Conservation (phyloP, 2,113 vertebrate genomes). For the Sorex fumeus region DNA sequence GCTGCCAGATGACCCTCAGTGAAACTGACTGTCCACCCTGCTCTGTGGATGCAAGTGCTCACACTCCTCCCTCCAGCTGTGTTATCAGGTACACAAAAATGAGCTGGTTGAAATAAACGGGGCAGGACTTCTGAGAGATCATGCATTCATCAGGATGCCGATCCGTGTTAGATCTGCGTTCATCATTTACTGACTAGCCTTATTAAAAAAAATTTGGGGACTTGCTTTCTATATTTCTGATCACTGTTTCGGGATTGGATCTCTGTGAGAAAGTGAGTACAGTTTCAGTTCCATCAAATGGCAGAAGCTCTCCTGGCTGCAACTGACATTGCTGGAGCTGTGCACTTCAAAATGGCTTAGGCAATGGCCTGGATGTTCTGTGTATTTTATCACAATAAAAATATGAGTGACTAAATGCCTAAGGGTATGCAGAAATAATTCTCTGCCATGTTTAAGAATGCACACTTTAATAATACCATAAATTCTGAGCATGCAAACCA, state of each 20-base stretch:
- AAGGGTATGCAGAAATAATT: neutral
- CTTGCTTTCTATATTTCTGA: constrained; percentile 27
- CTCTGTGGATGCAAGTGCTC: neutral
- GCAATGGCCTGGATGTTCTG: neutral
- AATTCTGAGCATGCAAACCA: neutral
- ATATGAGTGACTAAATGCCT: neutral
- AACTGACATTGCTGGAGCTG: neutral
- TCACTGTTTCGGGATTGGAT: neutral
- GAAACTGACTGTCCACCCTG: neutral
- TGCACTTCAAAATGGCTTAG: neutral
- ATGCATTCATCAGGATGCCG: neutral
- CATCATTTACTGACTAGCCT: neutral
- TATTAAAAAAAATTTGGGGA: neutral
- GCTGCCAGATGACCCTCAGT: neutral
- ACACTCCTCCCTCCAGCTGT: neutral
- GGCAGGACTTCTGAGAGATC: neutral
- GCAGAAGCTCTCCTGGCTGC: neutral
- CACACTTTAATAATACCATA: neutral
- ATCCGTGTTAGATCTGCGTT: neutral
- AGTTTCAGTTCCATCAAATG: neutral
- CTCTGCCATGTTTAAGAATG: neutral
- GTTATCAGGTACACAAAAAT: neutral
- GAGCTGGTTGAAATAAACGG: neutral
- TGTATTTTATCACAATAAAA: neutral
- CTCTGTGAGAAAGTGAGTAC: constrained; percentile 15